Percentiles rank a stretch among this genome's conserved stretches.
Evolutionary conservation across 2,113 vertebrate species (phyloP).

Genomic region (Oxyura jamaicensis): DNA sequence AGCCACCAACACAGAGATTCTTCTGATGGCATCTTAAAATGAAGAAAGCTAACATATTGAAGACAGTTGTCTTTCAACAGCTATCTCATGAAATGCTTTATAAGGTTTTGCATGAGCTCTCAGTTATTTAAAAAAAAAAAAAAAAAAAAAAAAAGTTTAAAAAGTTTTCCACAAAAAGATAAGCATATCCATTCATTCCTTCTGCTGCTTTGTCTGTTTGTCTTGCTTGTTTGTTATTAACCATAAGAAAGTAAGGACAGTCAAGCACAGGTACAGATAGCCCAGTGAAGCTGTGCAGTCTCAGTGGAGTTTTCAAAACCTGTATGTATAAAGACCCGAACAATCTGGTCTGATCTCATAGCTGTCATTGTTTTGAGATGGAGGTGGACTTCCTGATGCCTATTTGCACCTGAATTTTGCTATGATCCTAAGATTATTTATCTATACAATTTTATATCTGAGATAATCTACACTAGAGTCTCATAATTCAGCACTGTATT

Average conservation of each 20-base stretch:
- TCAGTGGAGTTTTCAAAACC: not conserved
- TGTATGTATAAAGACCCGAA: not conserved
- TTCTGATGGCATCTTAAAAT: not conserved
- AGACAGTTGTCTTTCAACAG: not conserved
- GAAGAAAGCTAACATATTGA: not conserved
- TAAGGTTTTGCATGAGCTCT: not conserved
- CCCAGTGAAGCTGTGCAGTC: rapidly evolving
- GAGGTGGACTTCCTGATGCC: not conserved
- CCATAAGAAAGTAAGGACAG: not conserved
- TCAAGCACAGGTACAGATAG: not conserved
- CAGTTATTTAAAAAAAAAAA: not conserved
- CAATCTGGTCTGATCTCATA: not conserved
- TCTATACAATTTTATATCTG: not conserved
- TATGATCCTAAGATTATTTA: not conserved
- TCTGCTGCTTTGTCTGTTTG: not conserved
- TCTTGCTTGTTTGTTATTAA: not conserved
- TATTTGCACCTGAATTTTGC: not conserved
- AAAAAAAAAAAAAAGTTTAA: not conserved
- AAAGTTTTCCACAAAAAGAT: not conserved
- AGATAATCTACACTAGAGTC: not conserved
- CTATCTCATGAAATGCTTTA: not conserved
- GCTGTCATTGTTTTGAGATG: not conserved
- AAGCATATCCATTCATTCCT: not conserved
- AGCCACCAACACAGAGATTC: not conserved
- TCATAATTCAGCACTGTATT: not conserved